phyloP scores from a whole-genome alignment of 2,888 invertebrate genomes.

The Ochropleura leucogaster region DNA sequence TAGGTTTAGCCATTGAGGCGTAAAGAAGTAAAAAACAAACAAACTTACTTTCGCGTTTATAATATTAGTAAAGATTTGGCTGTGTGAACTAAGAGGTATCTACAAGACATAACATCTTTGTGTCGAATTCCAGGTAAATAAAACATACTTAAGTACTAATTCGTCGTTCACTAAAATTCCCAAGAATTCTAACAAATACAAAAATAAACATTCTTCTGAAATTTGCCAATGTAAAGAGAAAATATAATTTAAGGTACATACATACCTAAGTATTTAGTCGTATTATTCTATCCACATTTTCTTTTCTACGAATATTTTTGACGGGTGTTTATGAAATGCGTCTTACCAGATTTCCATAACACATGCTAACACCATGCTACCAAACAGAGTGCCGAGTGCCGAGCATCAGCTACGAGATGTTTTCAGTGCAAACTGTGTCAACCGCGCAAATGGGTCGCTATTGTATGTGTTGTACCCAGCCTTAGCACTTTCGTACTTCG shows the following conservation, averaged over 20 bases:
- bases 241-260: neutral
- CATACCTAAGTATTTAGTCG: neutral
- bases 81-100: too few relatives aligned
- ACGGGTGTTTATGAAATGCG: neutral
- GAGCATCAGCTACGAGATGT: conserved; percentile 22
- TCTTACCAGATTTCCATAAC: conserved; percentile 16
- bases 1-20: too few relatives aligned
- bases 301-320: neutral
- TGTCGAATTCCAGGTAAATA: conserved; percentile 4
- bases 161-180: conserved; percentile 11
- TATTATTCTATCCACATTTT: neutral
- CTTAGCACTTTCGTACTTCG: conserved; percentile 30
- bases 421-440: conserved; percentile 55
- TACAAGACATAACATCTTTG: too few relatives aligned
- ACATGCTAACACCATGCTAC: neutral
- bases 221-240: neutral
- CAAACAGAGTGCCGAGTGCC: neutral
- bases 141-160: neutral
- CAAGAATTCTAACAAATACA: conserved; percentile 4
- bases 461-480: conserved; percentile 19
- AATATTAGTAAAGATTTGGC: too few relatives aligned
- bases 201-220: neutral
- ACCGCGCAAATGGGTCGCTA: conserved; percentile 53
- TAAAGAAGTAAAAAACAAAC: too few relatives aligned
- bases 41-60: too few relatives aligned